Conservation (phyloP, 2,888 invertebrate genomes). For the Rhogogaster chlorosoma region DNA sequence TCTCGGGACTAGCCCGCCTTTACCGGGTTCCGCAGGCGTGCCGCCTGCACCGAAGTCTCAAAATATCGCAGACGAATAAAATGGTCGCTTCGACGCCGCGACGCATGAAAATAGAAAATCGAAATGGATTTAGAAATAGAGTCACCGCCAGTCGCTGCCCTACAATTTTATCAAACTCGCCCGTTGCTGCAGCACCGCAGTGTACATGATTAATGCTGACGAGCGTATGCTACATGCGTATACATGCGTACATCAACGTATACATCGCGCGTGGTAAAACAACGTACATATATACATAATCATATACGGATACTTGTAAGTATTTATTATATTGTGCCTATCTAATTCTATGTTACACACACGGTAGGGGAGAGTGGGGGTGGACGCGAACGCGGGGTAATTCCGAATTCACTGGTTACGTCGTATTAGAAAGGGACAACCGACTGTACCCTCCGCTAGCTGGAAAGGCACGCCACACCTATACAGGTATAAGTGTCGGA, state of each 20-base stretch:
- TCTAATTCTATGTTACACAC: too few relatives aligned
- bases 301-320: neutral
- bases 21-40: neutral
- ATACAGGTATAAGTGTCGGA: too few relatives aligned
- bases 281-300: too few relatives aligned
- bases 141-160: slow-evolving; percentile 65
- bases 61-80: slow-evolving; percentile 76
- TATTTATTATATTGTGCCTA: neutral
- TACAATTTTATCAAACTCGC: slow-evolving; percentile 68
- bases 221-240: slow-evolving; percentile 26
- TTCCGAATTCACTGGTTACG: too few relatives aligned
- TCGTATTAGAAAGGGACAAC: too few relatives aligned
- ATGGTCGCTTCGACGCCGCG: slow-evolving; percentile 68
- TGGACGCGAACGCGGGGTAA: too few relatives aligned
- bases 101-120: slow-evolving; percentile 72
- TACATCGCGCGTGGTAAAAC: neutral
- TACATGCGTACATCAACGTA: neutral
- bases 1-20: neutral
- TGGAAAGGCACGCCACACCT: too few relatives aligned
- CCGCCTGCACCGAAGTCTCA: slow-evolving; percentile 59
- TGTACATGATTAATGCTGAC: neutral
- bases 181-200: slow-evolving; percentile 52
- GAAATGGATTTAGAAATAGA: slow-evolving; percentile 72
- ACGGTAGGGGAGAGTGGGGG: too few relatives aligned
- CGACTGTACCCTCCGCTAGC: too few relatives aligned